Percentiles rank a stretch among this genome's conserved stretches.
Evolutionary conservation across 2,888 invertebrate species (phyloP).

Genomic region (Megaustenia siamemsis): DNA sequence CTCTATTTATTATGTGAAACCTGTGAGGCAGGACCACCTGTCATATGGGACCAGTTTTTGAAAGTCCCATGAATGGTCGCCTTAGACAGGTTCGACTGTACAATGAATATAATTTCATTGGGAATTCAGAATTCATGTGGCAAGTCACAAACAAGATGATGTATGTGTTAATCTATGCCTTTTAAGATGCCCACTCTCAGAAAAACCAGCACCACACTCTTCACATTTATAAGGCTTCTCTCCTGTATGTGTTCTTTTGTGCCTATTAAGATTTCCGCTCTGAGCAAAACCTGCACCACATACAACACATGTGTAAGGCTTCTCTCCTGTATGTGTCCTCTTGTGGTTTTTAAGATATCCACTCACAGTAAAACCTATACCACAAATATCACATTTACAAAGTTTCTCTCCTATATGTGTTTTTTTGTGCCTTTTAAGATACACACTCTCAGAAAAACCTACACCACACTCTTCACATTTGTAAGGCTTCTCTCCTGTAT

Average conservation of each 20-base stretch:
- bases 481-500: conserved; percentile 8
- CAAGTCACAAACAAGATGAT: no score
- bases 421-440: not conserved
- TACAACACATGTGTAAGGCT: not conserved
- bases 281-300: not conserved
- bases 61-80: no score
- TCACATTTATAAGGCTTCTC: conserved; percentile 17
- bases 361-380: not conserved
- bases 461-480: not conserved
- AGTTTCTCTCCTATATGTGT: not conserved
- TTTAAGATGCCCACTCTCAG: not conserved
- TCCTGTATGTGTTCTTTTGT: not conserved
- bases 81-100: no score
- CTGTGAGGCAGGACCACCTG: no score
- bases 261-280: not conserved
- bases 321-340: conserved; percentile 2
- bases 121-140: no score
- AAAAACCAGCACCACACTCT: not conserved
- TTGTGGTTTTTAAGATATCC: not conserved
- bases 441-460: not conserved
- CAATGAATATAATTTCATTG: no score
- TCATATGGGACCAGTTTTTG: no score
- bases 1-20: no score
- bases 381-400: not conserved
- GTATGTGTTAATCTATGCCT: not conserved